phyloP scores from a whole-genome alignment of 2,113 vertebrate species.

The Rutilus rutilus region DNA sequence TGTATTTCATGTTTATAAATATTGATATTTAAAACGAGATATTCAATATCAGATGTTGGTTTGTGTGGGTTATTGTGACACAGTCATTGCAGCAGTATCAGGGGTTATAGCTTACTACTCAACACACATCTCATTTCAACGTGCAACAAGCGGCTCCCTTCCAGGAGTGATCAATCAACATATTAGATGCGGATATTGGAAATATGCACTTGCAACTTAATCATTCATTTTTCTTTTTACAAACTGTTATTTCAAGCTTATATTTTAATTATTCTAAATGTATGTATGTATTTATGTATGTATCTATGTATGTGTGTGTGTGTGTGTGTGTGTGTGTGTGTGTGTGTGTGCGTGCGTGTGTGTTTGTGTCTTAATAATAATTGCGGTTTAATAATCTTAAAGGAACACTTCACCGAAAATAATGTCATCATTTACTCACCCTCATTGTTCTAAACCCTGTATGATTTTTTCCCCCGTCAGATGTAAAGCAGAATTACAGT shows the following conservation, averaged over 20 bases:
- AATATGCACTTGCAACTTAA: neutral
- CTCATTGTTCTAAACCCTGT: neutral
- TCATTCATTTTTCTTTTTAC: neutral
- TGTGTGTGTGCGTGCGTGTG: no score
- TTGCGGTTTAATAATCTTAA: neutral
- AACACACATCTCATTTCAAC: neutral
- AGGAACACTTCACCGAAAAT: neutral
- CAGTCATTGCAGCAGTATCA: constrained; percentile 36
- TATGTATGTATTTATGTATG: neutral
- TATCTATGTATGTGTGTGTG: neutral
- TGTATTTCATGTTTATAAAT: neutral
- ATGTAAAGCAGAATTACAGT: neutral
- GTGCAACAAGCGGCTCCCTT: constrained; percentile 37
- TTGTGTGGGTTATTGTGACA: neutral
- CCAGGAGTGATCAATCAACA: constrained; percentile 11
- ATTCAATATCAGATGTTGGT: neutral
- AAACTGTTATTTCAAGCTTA: neutral
- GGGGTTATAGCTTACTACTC: neutral
- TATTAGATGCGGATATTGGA: neutral
- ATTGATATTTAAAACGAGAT: neutral
- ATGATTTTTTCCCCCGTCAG: neutral
- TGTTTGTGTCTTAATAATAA: neutral
- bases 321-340: neutral
- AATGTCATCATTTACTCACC: neutral
- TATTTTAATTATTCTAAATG: neutral